phyloP scores from a whole-genome alignment of 2,113 vertebrate genomes.

The Calypte anna region DNA sequence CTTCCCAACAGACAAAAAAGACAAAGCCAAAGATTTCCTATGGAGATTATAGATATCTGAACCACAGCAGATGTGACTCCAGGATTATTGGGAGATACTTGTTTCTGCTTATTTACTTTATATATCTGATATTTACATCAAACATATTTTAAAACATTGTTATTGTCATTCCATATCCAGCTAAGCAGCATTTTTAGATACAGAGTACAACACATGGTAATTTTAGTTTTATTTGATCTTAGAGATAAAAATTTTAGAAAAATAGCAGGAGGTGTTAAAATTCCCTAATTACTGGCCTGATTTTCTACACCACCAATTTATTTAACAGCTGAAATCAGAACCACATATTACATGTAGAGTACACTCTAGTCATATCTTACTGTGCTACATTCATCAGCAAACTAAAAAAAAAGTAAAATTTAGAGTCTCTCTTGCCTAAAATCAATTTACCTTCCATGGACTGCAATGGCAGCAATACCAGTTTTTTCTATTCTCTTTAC shows the following conservation, averaged over 20 bases:
- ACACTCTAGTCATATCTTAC: background rate
- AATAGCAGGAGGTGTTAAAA: background rate
- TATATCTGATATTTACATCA: background rate
- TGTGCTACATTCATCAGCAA: background rate
- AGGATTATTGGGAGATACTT: background rate
- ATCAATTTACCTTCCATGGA: slow-evolving; percentile 90
- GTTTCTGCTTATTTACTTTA: background rate
- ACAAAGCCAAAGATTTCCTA: slow-evolving; percentile 1
- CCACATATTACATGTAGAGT: background rate
- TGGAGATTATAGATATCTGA: background rate
- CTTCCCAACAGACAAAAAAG: slow-evolving; percentile 73
- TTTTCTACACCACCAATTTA: background rate
- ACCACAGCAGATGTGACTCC: background rate
- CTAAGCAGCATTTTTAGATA: background rate
- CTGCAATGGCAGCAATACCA: slow-evolving; percentile 90
- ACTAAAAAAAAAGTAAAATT: background rate
- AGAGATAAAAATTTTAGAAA: background rate
- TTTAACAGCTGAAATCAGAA: background rate
- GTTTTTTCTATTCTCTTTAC: slow-evolving; percentile 91
- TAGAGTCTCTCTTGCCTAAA: background rate
- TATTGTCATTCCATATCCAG: background rate
- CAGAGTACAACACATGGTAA: background rate
- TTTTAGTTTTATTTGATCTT: background rate
- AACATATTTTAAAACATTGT: background rate
- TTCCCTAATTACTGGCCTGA: background rate